Conservation (phyloP, 2,888 invertebrate species). For the Calameuta filiformis region DNA sequence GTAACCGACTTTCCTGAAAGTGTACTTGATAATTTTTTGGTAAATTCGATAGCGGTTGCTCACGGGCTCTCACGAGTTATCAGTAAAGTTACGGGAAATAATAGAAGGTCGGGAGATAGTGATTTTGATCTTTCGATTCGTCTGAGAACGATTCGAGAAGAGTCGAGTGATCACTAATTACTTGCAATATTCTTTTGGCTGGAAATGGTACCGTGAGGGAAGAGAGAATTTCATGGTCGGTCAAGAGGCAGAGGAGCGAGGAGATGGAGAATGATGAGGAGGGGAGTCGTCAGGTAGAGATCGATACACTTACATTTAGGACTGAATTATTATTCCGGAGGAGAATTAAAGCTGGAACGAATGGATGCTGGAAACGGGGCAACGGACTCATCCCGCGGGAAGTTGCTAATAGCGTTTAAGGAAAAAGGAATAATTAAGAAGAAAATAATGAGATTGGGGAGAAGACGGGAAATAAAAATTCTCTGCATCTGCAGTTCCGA, state of each 20-base stretch:
- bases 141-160: constrained; percentile 4
- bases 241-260: not conserved
- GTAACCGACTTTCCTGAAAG: not conserved
- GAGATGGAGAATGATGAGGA: not conserved
- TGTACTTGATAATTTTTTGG: not conserved
- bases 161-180: constrained; percentile 29
- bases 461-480: constrained; percentile 31
- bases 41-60: not conserved
- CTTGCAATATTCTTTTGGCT: constrained; percentile 23
- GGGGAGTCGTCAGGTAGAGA: constrained; percentile 14
- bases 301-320: constrained; percentile 27
- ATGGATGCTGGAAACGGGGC: constrained; percentile 36
- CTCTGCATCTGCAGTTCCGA: constrained; percentile 24
- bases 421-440: constrained; percentile 50
- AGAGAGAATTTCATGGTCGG: not conserved
- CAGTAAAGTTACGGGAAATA: not conserved
- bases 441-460: constrained; percentile 41
- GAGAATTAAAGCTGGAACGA: constrained; percentile 37
- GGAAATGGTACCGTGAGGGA: constrained; percentile 14
- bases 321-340: constrained; percentile 33
- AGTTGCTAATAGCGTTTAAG: constrained; percentile 48
- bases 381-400: constrained; percentile 36
- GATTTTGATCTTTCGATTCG: constrained; percentile 18
- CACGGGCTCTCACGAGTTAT: not conserved
- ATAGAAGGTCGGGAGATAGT: not conserved